A percentile compares a stretch with the other conserved stretches of the same genome.
phyloP scores from a whole-genome alignment of 2,888 invertebrate species.

The Colostygia pectinataria region DNA sequence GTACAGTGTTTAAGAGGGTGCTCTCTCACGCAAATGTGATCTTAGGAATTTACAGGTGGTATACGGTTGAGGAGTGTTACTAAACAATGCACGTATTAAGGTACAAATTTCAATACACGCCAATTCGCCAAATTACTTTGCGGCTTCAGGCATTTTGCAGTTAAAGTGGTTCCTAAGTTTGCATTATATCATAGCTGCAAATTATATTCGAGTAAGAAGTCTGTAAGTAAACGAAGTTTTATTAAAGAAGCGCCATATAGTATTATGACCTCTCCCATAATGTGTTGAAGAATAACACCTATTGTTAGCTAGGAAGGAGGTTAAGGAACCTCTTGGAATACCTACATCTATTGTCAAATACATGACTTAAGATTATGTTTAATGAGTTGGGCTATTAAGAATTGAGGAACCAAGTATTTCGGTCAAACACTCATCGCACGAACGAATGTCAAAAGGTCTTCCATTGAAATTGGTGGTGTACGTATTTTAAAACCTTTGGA shows the following conservation, averaged over 20 bases:
- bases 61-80: neutral
- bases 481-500: too few relatives aligned
- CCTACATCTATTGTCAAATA: constrained; percentile 40
- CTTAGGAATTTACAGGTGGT: constrained; percentile 16
- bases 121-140: neutral
- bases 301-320: constrained; percentile 45
- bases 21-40: constrained; percentile 46
- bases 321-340: constrained; percentile 50
- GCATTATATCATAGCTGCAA: too few relatives aligned
- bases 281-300: constrained; percentile 30
- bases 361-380: constrained; percentile 29
- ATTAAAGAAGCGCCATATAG: constrained; percentile 12
- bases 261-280: constrained; percentile 30
- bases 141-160: too few relatives aligned
- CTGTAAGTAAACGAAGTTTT: neutral
- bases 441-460: too few relatives aligned
- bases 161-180: too few relatives aligned
- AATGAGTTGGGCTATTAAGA: constrained; percentile 46
- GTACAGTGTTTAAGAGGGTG: constrained; percentile 66
- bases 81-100: neutral
- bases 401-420: constrained; percentile 11
- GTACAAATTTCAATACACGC: neutral
- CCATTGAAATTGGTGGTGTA: too few relatives aligned
- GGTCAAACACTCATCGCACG: too few relatives aligned
- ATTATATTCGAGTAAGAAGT: too few relatives aligned